Base-by-base conservation (phyloP, 2,888 invertebrate species). In the Pomacea canaliculata region DNA sequence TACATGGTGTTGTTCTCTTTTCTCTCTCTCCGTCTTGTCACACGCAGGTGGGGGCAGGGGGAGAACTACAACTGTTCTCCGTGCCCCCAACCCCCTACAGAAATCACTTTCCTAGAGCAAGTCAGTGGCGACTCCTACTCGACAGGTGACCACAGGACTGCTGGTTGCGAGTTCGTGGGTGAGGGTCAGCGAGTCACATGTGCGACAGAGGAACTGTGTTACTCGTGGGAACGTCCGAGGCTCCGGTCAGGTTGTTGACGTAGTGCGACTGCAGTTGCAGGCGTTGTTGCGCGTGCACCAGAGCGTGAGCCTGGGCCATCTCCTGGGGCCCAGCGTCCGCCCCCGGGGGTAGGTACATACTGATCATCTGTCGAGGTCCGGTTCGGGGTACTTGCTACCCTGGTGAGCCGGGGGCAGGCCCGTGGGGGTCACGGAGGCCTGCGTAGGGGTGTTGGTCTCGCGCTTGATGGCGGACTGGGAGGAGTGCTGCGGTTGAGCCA, bases 311-410 rank as follows among this genome's bases (percentile, higher is more conserved):
- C 80, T 68, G 83, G 80, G 70, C 83, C 82, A 70, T 75, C 65
- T 79, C 81, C 78, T 83, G 78, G 68, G 77, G 83, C 72, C 83
- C 85, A n/a, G 80, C 83, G 68, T 80, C 82, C 74, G 78, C 71
- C 49, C 80, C 80, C 76, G 93, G 94, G 23, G 92, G 92, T 89
- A 95, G 92, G 92, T 95, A 95, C 94, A 95, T 94, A 84, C 93
- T 94, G 90, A 95, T 94, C 94, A 95, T 94, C 89, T 94, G 94
- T 75, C 94, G 91, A 94, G 92, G 86, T 94, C 94, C 60, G 93
- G 93, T 67, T 78, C 80, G 4, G 78, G 80, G 75, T 80, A 80
- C 70, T 72, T 78, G 71, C 68, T 37, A 27, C 78, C 76, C 46
- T 76, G 74, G 80, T 83, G 85, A 83, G 70, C 84, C 78, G 71